Evolutionary conservation across 2,888 invertebrate species (phyloP), one percentile per base, ranked within the genome.

Genomic region (Torymus auratus): DNA sequence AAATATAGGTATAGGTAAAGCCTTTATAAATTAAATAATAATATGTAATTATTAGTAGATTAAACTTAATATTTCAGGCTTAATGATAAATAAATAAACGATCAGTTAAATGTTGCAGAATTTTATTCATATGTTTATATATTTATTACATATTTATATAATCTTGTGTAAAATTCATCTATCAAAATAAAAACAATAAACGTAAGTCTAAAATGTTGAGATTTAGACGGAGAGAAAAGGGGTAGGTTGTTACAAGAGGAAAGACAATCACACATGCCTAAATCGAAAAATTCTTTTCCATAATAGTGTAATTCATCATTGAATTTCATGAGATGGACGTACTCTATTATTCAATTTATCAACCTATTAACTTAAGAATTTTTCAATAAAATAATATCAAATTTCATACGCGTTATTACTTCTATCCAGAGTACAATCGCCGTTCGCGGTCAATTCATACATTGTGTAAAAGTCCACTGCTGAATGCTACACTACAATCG

Each of bases 111-210:
- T 86, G 84, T 87, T 86, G 85, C 86, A 87, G 86, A 87, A 85
- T 88, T 88, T 89, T 89, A 89, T 89, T 89, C 84, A 83, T 85
- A 86, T 85, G 83, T 85, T 85, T 87, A 87, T 88, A 87, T 88
- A 87, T 87, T 88, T 89, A 87, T 88, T 89, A 88, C 88, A 89
- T 88, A 88, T 88, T 88, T 88, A 86, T 89, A 87, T 87, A 84
- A 87, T 87, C 84, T 88, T 86, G 87, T 85, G 88, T 88, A 88
- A 89, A 89, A 89, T 88, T 86, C 85, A 85, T 88, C 86, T 89
- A 90, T 89, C 86, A 89, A 89, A 90, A 88, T 88, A 88, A 89
- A 87, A 90, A 88, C 85, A 87, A 87, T 86, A 85, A 87, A 88
- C 87, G 82, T 87, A 87, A 88, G 85, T 84, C 85, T 88, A 87